Conservation (phyloP, 2,888 invertebrate genomes). For the Philopedon plagiatum region DNA sequence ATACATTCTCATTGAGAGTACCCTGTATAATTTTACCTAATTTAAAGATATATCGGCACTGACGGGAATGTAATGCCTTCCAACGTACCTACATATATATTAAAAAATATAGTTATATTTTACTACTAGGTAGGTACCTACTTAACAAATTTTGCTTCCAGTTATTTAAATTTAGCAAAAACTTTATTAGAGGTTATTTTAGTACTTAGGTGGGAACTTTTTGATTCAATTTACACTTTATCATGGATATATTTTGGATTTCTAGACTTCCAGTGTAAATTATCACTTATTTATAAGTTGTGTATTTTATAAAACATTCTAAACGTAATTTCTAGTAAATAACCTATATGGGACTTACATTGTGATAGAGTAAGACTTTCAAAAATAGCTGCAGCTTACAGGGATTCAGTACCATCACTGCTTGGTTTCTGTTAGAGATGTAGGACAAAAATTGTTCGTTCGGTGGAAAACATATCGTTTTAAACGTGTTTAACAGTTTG, state of each 20-base stretch:
- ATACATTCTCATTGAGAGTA: not conserved
- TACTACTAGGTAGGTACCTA: conserved; percentile 35
- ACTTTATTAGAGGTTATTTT: conserved; percentile 24
- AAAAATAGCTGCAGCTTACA: no score
- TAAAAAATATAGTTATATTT: conserved; percentile 32
- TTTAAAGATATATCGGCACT: conserved; percentile 7
- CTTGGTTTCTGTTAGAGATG: no score
- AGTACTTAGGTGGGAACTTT: not conserved
- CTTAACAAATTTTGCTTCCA: conserved; percentile 32
- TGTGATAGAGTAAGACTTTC: no score
- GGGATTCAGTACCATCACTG: no score
- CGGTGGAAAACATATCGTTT: not conserved
- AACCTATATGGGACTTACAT: no score
- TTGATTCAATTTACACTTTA: no score
- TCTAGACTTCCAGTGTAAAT: no score
- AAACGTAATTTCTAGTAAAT: no score
- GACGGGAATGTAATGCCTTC: conserved; percentile 38
- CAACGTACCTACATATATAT: conserved; percentile 35
- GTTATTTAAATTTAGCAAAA: conserved; percentile 14
- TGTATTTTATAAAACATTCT: no score
- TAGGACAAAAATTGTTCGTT: no score
- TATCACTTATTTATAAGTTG: no score
- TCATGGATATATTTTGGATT: no score
- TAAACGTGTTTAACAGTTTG: not conserved
- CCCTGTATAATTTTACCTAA: not conserved